Percentiles rank a stretch among this genome's conserved stretches.
phyloP scores from a whole-genome alignment of 2,113 vertebrate species.

The Collichthys lucidus region DNA sequence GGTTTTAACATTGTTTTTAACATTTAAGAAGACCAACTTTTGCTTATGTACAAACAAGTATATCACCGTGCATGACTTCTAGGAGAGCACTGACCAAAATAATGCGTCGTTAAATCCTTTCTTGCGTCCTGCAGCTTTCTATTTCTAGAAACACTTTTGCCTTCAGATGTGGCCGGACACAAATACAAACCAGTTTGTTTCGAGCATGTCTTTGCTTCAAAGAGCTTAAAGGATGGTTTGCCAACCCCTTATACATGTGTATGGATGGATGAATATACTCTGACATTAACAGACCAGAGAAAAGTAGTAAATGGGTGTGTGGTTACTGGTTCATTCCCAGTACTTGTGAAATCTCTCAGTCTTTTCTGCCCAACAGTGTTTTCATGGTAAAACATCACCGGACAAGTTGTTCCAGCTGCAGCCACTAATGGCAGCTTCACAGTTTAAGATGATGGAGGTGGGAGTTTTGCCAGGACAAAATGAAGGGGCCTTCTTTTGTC shows the following conservation, averaged over 20 bases:
- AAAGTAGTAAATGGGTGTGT: conserved; percentile 25
- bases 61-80: not conserved
- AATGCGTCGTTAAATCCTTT: no score
- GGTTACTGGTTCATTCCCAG: conserved; percentile 38
- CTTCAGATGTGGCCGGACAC: not conserved
- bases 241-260: not conserved
- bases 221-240: not conserved
- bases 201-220: not conserved
- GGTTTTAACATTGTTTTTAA: no score
- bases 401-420: conserved; percentile 43
- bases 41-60: not conserved
- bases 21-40: not conserved
- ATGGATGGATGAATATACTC: not conserved
- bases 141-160: no score
- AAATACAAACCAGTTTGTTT: not conserved
- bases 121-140: not conserved
- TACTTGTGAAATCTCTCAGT: conserved; percentile 18
- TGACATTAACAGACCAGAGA: conserved; percentile 18
- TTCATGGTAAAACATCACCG: conserved; percentile 45
- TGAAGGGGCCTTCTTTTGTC: not conserved
- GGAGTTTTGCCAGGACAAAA: not conserved
- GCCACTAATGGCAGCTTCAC: conserved; percentile 12
- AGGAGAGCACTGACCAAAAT: not conserved
- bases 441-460: conserved; percentile 16
- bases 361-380: conserved; percentile 42